phyloP scores from a whole-genome alignment of 2,888 invertebrate genomes.

The Melipona beecheii region DNA sequence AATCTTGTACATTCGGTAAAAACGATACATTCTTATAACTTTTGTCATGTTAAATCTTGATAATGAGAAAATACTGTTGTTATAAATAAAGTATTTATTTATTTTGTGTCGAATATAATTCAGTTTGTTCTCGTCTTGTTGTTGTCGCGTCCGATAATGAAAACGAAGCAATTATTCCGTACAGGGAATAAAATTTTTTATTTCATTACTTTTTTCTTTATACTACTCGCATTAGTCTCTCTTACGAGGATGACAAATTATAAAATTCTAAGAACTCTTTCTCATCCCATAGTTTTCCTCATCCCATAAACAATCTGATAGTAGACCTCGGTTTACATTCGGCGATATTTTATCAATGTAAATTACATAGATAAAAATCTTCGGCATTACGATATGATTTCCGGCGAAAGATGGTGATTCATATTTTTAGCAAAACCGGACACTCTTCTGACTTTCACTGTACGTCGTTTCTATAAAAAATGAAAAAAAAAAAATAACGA shows the following conservation, averaged over 20 bases:
- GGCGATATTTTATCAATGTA: not conserved
- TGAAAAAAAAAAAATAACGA: not conserved
- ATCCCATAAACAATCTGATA: not conserved
- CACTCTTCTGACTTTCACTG: not conserved
- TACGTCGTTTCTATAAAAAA: not conserved
- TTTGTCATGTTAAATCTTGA: not conserved
- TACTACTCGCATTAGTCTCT: not conserved
- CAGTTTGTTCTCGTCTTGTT: not conserved
- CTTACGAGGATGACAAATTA: not conserved
- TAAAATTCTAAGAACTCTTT: not conserved
- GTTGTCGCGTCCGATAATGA: not conserved
- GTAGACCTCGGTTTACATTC: not conserved
- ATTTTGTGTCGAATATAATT: not conserved
- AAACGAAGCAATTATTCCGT: not conserved
- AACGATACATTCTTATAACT: not conserved
- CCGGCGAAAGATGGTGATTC: not conserved
- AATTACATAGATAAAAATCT: not conserved
- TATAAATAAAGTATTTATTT: not conserved
- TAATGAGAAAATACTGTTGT: not conserved
- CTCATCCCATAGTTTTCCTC: not conserved
- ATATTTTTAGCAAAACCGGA: not conserved
- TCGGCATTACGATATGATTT: not conserved
- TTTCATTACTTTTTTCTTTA: not conserved
- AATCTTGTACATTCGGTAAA: not conserved
- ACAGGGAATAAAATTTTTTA: not conserved